Base-by-base conservation (phyloP, 2,797 vertebrate genomes). In the Galaxias olidus region DNA sequence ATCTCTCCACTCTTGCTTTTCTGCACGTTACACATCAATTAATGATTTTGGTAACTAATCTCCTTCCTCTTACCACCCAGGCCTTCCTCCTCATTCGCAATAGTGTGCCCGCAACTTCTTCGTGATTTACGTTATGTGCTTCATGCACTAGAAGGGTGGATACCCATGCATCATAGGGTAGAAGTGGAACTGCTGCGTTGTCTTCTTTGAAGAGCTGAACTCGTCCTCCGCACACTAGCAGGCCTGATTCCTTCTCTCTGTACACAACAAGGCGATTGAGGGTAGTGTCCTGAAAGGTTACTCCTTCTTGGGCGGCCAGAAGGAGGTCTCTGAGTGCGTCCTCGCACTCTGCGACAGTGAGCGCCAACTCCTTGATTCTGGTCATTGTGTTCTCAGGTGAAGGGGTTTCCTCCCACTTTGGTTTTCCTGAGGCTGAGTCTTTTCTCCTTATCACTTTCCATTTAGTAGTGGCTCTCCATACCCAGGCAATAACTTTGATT, bases 191-290 rank as follows among this genome's bases (percentile, higher is more conserved):
- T 13, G 45, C 62, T 50, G 58, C 50, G 30, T 62, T 20, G 8
- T 66, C 63, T 10, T 72, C 59, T 55, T 72, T 57, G 10, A 72
- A 72, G 11, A 57, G 61, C 40, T 72, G 63, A 10, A 72, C 13
- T 18, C 69, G 55, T 0, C 69, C 63, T 54, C 69, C 69, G 62
- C 69, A 72, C 11, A 72, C 20, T 12, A 66, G 45, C 1, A 62
- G 63, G 10, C 69, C 51, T 30, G 58, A 43, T 41, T 56, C 42
- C 13, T 15, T 11, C n/a, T 72, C 63, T 57, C 40, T 66, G 41
- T 66, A 66, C 8, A 63, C 67, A n/a, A 13, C 52, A 4, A 63
- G 14, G 7, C 65, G 71, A n/a, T 17, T 70, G 10, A 67, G 41
- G 1, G 68, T 55, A 0, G 65, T 65, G 14, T 57, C 61, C 3